Evolutionary conservation across 2,113 vertebrate genomes (phyloP).

Genomic region (Capra hircus): DNA sequence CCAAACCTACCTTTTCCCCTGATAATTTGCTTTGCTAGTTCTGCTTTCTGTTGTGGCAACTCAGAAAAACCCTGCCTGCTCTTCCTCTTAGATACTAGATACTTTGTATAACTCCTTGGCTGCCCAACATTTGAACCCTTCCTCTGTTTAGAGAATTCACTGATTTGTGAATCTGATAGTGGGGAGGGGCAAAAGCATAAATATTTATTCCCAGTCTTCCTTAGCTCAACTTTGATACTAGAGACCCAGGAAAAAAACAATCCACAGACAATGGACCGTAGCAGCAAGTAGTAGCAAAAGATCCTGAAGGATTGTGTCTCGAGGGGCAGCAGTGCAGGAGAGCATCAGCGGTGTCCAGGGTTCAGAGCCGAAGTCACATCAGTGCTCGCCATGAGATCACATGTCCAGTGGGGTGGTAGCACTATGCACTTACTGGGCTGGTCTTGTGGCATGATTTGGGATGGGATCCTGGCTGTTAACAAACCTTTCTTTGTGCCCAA

Average conservation of each 20-base stretch:
- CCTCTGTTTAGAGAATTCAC: background rate
- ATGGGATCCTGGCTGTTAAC: background rate
- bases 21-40: background rate
- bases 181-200: background rate
- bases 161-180: background rate
- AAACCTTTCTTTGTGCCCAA: background rate
- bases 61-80: background rate
- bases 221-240: background rate
- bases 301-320: background rate
- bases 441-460: background rate
- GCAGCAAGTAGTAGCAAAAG: background rate
- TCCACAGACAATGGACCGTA: background rate
- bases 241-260: background rate
- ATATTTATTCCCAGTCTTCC: background rate
- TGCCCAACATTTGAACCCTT: conserved; percentile 2
- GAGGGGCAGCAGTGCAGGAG: background rate
- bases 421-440: background rate
- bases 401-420: background rate
- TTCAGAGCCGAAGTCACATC: background rate
- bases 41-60: background rate
- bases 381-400: background rate
- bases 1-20: background rate
- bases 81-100: background rate
- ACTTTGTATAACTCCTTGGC: background rate
- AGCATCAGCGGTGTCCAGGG: background rate